Evolutionary conservation across 1,140 invertebrate genomes (phyloP).

Genomic region (Vanessa atalanta): DNA sequence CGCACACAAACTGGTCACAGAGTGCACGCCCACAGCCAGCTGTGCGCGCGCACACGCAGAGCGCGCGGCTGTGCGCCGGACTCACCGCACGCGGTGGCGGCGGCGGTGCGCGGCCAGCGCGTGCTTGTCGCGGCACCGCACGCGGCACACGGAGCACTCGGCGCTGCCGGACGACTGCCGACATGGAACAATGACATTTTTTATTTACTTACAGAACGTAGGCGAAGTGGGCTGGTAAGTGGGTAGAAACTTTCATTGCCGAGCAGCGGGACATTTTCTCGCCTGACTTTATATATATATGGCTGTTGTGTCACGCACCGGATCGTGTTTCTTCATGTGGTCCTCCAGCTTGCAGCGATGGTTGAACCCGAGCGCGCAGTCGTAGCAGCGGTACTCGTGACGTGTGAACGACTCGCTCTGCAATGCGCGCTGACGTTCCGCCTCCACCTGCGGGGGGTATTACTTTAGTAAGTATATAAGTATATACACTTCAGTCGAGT

Average conservation of each 20-base stretch:
- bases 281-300: no score
- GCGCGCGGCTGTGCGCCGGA: not conserved
- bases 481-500: no score
- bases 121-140: slow-evolving; percentile 49
- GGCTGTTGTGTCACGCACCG: slow-evolving; percentile 39
- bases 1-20: no score
- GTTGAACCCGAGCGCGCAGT: slow-evolving; percentile 66
- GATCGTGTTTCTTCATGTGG: slow-evolving; percentile 63
- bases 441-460: slow-evolving; percentile 47
- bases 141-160: slow-evolving; percentile 49
- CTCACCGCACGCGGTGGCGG: slow-evolving; percentile 57
- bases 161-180: slow-evolving; percentile 40
- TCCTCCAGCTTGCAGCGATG: slow-evolving; percentile 59
- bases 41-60: no score
- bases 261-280: no score
- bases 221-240: no score
- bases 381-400: slow-evolving; percentile 51
- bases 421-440: slow-evolving; percentile 44
- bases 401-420: slow-evolving; percentile 46
- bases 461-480: no score
- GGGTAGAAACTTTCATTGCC: no score
- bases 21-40: no score
- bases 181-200: not conserved
- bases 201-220: no score
- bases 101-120: slow-evolving; percentile 51